Conservation (phyloP, 2,797 vertebrate genomes). For the Aeoliscus strigatus region DNA sequence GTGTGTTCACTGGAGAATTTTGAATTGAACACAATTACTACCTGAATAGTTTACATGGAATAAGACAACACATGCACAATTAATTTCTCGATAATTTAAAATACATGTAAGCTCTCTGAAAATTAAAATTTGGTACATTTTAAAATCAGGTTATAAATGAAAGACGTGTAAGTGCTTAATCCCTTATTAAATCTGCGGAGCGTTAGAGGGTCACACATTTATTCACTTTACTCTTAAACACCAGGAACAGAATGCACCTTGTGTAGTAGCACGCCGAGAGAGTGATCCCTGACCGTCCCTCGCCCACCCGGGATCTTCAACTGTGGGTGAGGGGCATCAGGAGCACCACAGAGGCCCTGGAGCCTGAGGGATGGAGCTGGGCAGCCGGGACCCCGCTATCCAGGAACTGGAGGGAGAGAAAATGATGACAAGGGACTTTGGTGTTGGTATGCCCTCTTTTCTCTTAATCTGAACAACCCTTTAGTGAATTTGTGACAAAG, state of each 20-base stretch:
- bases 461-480: no score
- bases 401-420: conserved; percentile 77
- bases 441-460: no score
- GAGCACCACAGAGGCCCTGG: conserved; percentile 99
- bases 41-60: conserved; percentile 1
- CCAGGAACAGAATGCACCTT: conserved; percentile 70
- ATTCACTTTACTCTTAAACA: no score
- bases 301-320: conserved; percentile 99
- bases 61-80: conserved; percentile 1
- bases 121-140: no score
- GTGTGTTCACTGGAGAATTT: conserved; percentile 5
- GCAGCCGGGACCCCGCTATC: conserved; percentile 82
- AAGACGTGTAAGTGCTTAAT: no score
- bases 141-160: no score
- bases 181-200: no score
- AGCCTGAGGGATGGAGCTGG: conserved; percentile 90
- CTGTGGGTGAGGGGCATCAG: conserved; percentile 99
- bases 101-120: no score
- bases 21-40: conserved; percentile 21
- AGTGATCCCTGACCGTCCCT: conserved; percentile 99
- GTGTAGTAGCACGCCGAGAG: conserved; percentile 89
- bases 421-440: no score
- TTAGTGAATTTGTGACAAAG: no score
- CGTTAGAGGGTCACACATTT: no score
- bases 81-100: no score